These are phyloP conservation scores for Entomobrya multifasciata DNA, from an alignment of 2,888 invertebrate species.

Conservation along the genomic window DNA sequence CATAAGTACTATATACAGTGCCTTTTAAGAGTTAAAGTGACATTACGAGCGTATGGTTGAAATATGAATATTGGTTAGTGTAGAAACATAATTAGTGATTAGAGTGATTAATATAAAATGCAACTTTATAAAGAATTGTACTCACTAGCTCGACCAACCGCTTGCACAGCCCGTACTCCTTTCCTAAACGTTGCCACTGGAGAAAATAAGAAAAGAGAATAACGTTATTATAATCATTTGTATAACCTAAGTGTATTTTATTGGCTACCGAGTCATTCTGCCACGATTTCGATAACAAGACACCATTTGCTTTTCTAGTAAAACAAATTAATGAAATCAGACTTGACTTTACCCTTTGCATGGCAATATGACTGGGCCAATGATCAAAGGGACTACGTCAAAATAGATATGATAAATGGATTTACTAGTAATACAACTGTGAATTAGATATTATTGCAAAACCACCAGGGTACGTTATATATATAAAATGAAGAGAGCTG, in stretches of 20 bases:
- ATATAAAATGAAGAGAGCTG: slow-evolving; percentile 57
- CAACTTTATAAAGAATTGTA: slow-evolving; percentile 80
- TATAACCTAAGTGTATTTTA: background rate
- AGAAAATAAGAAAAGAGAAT: background rate
- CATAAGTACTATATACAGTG: slow-evolving; percentile 35
- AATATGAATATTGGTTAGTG: slow-evolving; percentile 10
- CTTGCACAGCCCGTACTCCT: slow-evolving; percentile 99
- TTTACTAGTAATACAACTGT: slow-evolving; percentile 36
- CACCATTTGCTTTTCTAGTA: too few relatives aligned
- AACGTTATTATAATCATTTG: background rate
- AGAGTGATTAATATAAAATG: slow-evolving; percentile 22
- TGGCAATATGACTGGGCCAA: slow-evolving; percentile 30
- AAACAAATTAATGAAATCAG: too few relatives aligned
- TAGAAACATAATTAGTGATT: slow-evolving; percentile 8
- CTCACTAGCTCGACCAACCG: slow-evolving; percentile 99
- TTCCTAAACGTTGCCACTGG: slow-evolving; percentile 99
- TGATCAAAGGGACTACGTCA: background rate
- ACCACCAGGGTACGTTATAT: slow-evolving; percentile 66
- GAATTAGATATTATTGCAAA: slow-evolving; percentile 65
- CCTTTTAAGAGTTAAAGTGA: slow-evolving; percentile 19
- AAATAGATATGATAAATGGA: background rate
- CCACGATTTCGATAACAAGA: background rate
- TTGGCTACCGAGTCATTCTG: slow-evolving; percentile 33
- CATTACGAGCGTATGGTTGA: background rate
- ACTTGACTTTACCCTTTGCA: too few relatives aligned